These are phyloP conservation scores for Siphonodentalium dalli DNA, from an alignment of 2,888 invertebrate genomes.

Conservation along the genomic window DNA sequence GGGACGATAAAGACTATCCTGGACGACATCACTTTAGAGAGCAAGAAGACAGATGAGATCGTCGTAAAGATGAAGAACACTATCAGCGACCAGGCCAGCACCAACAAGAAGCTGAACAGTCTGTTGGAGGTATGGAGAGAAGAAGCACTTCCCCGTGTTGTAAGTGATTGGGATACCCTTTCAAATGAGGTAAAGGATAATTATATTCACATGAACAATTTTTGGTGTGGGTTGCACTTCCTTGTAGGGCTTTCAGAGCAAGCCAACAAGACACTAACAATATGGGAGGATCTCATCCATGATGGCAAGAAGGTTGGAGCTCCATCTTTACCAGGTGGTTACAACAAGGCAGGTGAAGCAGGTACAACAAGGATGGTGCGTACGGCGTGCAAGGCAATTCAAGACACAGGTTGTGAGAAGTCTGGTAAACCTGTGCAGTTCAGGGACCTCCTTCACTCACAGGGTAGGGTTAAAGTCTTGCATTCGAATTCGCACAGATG, in stretches of 20 bases:
- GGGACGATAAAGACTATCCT: background rate
- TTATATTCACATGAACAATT: constrained; percentile 15
- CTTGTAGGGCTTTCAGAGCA: constrained; percentile 23
- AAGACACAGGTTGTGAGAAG: constrained; percentile 24
- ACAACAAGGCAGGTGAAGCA: background rate
- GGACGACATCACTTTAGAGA: constrained; percentile 5
- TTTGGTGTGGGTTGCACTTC: constrained; percentile 27
- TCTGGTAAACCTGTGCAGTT: constrained; percentile 25
- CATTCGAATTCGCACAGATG: no score
- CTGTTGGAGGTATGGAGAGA: constrained; percentile 15
- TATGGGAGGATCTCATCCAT: constrained; percentile 21
- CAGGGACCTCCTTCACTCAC: constrained; percentile 3
- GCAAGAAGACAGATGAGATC: background rate
- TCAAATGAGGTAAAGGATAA: constrained; percentile 2
- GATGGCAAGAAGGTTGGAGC: constrained; percentile 15
- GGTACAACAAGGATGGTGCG: constrained; percentile 21
- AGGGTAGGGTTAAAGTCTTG: constrained; percentile 5
- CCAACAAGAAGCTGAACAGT: constrained; percentile 18
- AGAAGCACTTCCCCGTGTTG: constrained; percentile 16
- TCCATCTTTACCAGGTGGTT: no score
- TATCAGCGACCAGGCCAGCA: constrained; percentile 8
- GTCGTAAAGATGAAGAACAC: constrained; percentile 12
- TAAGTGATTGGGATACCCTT: constrained; percentile 12
- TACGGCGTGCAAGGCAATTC: constrained; percentile 26
- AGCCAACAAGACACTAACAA: constrained; percentile 14